Base-by-base conservation (phyloP, 92 coral and sea anemone genomes). In the Meandrina meandrites region DNA sequence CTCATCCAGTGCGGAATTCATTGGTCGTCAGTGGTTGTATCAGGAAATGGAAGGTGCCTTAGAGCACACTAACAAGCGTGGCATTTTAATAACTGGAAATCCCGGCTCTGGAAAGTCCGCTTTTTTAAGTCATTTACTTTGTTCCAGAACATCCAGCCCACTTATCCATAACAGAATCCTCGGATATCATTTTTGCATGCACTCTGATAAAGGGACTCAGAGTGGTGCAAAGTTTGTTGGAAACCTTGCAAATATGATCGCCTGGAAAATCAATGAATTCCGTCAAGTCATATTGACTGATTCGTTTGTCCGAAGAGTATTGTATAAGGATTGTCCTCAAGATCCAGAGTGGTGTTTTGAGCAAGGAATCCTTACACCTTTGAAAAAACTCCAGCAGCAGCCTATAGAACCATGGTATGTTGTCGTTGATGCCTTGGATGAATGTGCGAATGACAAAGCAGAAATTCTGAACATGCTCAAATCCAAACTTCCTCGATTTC, bases 351-450 rank as follows among this genome's bases (percentile, higher is more conserved):
- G 93, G 60, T 93, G 98, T 84, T 97, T 97, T 50, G 94, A 95
- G 9, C 91, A 81, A 15, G 95, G 90, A 66, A 87, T 97, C 32
- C 79, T 97, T 62, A 84, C 88, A 15, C 99, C 99, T 30, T 80
- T 97, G 76, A 87, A 90, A 87, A 28, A 57, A 16, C 56, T 84
- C 6, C 32, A 75, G 1, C 82, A 90, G 36, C 50, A 67, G 27
- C 75, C 48, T 16, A 79, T 16, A 1, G 57, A 32, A 17, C 87
- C 93, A 48, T 87, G 90, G 90, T 91, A 89, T 75, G 85, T 91
- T 27, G 73, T 93, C 28, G 34, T 96, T 8, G 98, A 96, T 81
- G 98, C 98, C 18, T 84, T 96, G 75, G 98, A 96, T 86, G 98
- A 96, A 79, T 95, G 98, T 70, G 47, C 74, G 36, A 88, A 22